Conservation (phyloP, 2,888 invertebrate genomes). For the Tetranychus piercei region DNA sequence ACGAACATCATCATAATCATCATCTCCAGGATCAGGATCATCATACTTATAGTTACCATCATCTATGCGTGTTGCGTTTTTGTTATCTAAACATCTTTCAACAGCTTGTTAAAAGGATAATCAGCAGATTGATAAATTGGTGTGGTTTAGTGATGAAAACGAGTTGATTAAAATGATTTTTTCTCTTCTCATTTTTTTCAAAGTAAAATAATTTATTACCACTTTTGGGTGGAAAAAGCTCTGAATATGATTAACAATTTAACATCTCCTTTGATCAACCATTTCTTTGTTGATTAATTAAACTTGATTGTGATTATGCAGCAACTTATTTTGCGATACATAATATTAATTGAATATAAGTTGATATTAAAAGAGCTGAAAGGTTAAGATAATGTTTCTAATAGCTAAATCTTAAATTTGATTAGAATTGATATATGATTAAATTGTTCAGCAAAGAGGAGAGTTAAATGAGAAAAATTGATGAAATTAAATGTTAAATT, state of each 20-base stretch:
- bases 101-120: constrained; percentile 1
- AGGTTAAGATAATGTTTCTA: no score
- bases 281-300: neutral
- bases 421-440: no score
- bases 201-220: neutral
- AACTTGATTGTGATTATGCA: no score
- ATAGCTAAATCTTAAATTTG: no score
- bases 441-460: no score
- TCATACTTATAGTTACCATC: neutral
- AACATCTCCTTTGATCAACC: neutral
- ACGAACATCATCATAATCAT: neutral
- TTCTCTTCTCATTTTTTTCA: neutral
- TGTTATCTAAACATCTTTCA: neutral
- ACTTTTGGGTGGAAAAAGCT: neutral
- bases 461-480: no score
- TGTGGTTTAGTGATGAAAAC: neutral
- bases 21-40: neutral
- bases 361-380: no score
- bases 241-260: neutral
- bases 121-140: neutral
- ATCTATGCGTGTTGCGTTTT: neutral
- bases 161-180: neutral
- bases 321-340: no score
- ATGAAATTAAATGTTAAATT: no score
- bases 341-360: no score